Conservation (phyloP, 1,140 invertebrate species). For the Sarcophaga peregrina region DNA sequence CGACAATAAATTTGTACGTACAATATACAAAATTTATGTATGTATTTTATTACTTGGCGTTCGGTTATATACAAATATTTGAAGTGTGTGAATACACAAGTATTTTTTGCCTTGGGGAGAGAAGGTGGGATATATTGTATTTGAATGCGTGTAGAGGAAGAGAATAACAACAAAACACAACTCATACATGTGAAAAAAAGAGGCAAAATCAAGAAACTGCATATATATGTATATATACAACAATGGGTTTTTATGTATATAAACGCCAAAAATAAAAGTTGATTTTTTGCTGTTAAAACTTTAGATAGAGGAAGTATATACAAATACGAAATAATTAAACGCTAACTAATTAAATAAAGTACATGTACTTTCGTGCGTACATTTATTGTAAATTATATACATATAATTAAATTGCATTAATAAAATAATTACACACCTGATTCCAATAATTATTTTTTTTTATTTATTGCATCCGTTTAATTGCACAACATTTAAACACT, state of each 20-base stretch:
- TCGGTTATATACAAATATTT: not conserved
- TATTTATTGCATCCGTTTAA: not conserved
- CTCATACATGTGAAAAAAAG: constrained; percentile 14
- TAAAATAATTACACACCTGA: not conserved
- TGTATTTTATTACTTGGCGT: not conserved
- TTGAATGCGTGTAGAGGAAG: not conserved
- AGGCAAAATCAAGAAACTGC: not conserved
- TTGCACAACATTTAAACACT: not conserved
- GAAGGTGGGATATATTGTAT: not conserved
- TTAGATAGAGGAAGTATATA: constrained; percentile 22
- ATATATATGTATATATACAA: not conserved
- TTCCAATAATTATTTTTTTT: not conserved
- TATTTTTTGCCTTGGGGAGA: not conserved
- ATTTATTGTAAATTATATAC: no score
- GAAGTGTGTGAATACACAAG: not conserved
- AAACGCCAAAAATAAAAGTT: constrained; percentile 19
- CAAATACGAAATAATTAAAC: not conserved
- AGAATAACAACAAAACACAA: constrained; percentile 2
- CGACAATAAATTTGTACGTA: no score
- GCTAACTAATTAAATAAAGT: no score
- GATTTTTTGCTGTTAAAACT: constrained; percentile 18
- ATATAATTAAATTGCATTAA: no score
- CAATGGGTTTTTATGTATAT: not conserved
- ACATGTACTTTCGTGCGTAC: no score
- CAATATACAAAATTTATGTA: no score